Conservation (phyloP, 2,797 vertebrate species). For the Peromyscus attwateri region DNA sequence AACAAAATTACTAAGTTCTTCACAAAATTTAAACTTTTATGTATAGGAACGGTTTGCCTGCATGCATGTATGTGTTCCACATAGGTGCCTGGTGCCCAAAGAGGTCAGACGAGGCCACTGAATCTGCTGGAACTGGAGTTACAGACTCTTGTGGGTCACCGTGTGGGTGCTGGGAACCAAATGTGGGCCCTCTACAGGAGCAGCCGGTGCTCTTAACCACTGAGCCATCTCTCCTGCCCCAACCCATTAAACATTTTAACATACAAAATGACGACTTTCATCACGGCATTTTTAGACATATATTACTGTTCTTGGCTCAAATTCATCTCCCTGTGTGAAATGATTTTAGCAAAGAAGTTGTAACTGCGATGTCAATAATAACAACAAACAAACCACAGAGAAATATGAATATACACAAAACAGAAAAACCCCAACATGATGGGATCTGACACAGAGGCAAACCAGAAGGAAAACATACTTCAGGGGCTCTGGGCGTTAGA, state of each 20-base stretch:
- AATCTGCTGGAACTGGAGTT: background rate
- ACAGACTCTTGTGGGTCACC: background rate
- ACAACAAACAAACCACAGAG: background rate
- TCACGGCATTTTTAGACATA: background rate
- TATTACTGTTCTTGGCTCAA: background rate
- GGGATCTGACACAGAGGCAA: constrained; percentile 3
- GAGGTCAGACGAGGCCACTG: background rate
- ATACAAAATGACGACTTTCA: background rate
- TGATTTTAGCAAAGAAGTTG: constrained; percentile 6
- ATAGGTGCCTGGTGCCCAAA: background rate
- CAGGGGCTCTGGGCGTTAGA: constrained; percentile 7
- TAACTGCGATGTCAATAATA: background rate
- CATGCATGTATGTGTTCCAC: no score
- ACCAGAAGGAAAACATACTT: background rate
- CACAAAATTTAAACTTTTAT: no score
- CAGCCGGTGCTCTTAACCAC: background rate
- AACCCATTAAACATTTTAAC: background rate
- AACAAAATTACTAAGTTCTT: background rate
- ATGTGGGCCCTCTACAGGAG: background rate
- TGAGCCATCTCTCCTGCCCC: background rate
- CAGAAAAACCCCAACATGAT: background rate
- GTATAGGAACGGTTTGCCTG: background rate
- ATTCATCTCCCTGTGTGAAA: background rate
- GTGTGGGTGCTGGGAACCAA: background rate
- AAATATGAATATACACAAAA: background rate